Base-by-base conservation (phyloP, 2,888 invertebrate genomes). In the Cerastis rubricosa region DNA sequence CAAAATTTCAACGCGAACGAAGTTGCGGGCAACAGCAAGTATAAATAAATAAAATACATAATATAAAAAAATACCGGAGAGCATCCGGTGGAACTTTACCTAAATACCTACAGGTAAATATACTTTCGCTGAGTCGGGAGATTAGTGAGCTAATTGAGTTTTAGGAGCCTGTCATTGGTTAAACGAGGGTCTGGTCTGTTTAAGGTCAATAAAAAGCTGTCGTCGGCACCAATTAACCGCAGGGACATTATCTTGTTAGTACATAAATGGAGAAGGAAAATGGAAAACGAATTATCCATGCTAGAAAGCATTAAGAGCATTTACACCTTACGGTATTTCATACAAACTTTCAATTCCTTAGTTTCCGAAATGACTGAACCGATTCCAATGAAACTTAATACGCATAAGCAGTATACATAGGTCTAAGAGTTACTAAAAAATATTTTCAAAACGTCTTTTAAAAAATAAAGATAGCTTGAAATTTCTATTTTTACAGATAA, bases 71-170 rank as follows among this genome's bases (percentile, higher is more conserved):
- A 59, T 19, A 61, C 14, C 35, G 9, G 29, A 19, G 12, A 19
- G 12, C 29, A 40, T 43, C 7, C 5, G 9, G 35, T 35, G 71
- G 43, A 71, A 64, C 65, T 2, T 17, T 12, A 14, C 14, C 4
- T 22, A 54, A 29, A 40, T 7, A 43, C 35, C 9, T 14, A 19
- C 43, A 73, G 12, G 12, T 57, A n/a, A n/a, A 49, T 54, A 71
- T 72, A 43, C 40, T 72, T 59, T 12, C 25, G 29, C 45, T 74
- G 40, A 70, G 22, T 57, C 22, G 66, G 45, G 43, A 57, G 65
- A 69, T 81, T 70, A 57, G 22, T 57, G 35, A 65, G 71, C 63
- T 85, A 86, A 85, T 85, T 83, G 75, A 76, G 68, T 79, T 83
- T 74, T 51, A 67, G 49, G 49, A 71, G 43, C n/a, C 57, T 80